phyloP scores from a whole-genome alignment of 2,888 invertebrate genomes.

The Campoletis raptor region DNA sequence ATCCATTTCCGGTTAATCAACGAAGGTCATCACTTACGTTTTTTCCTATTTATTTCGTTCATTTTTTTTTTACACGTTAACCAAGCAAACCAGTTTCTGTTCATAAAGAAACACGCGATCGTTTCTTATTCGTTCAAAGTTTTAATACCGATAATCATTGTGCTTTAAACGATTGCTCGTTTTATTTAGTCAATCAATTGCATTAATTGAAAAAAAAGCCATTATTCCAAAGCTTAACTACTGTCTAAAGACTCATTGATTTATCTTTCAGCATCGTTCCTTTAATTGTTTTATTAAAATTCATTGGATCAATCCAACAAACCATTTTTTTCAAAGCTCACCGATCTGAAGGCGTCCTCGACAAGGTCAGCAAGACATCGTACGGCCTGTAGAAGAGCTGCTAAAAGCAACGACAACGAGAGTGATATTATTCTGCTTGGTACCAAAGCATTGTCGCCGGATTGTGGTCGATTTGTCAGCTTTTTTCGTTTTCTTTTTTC shows the following conservation, averaged over 20 bases:
- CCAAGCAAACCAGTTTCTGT: constrained; percentile 65
- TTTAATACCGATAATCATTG: neutral
- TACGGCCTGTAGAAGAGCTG: constrained; percentile 88
- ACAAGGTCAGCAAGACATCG: constrained; percentile 88
- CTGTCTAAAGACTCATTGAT: neutral
- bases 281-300: neutral
- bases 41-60: neutral
- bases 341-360: constrained; percentile 85
- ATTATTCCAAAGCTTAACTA: neutral
- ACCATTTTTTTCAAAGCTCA: constrained; percentile 77
- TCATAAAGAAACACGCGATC: neutral
- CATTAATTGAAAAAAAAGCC: neutral
- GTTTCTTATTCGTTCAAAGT: neutral
- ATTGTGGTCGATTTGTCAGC: constrained; percentile 64
- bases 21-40: constrained; percentile 5
- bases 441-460: constrained; percentile 77
- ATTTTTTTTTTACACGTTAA: neutral
- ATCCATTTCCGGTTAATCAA: constrained; percentile 4
- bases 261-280: neutral
- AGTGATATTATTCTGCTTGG: constrained; percentile 87
- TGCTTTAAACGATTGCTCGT: neutral
- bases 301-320: constrained; percentile 66
- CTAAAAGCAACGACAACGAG: constrained; percentile 87
- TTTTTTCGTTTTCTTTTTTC: constrained; percentile 78
- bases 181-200: neutral